phyloP scores from a whole-genome alignment of 2,888 invertebrate genomes.

The Trilocha varians region DNA sequence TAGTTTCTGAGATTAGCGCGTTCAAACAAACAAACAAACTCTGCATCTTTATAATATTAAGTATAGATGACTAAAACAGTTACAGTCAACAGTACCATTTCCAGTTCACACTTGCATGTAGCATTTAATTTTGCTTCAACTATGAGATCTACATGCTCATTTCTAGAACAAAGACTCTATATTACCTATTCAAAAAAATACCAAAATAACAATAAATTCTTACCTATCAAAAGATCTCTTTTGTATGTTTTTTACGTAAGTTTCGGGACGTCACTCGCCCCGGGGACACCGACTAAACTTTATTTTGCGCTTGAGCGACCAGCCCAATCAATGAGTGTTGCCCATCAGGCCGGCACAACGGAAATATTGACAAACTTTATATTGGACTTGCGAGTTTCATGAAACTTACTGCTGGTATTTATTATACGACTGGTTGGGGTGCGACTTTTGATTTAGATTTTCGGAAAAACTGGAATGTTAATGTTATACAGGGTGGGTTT shows the following conservation, averaged over 20 bases:
- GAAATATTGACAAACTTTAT: conserved; percentile 64
- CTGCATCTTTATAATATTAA: too few species aligned
- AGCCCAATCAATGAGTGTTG: conserved; percentile 55
- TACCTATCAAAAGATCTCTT: neutral
- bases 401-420: conserved; percentile 1
- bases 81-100: too few species aligned
- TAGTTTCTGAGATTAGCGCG: too few species aligned
- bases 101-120: too few species aligned
- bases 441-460: conserved; percentile 4
- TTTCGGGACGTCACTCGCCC: conserved; percentile 9
- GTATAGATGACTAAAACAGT: too few species aligned
- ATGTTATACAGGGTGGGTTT: too few species aligned
- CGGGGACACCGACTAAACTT: conserved; percentile 33
- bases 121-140: too few species aligned
- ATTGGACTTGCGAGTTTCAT: conserved; percentile 40
- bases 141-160: too few species aligned
- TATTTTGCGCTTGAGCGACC: conserved; percentile 48
- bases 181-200: neutral
- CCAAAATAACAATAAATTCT: neutral
- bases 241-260: neutral
- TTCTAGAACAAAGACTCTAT: too few species aligned
- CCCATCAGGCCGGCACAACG: conserved; percentile 37
- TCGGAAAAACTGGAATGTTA: too few species aligned
- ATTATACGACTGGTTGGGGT: conserved; percentile 4
- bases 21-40: too few species aligned